Conservation (phyloP, 2,797 vertebrate species). For the Pygocentrus nattereri region DNA sequence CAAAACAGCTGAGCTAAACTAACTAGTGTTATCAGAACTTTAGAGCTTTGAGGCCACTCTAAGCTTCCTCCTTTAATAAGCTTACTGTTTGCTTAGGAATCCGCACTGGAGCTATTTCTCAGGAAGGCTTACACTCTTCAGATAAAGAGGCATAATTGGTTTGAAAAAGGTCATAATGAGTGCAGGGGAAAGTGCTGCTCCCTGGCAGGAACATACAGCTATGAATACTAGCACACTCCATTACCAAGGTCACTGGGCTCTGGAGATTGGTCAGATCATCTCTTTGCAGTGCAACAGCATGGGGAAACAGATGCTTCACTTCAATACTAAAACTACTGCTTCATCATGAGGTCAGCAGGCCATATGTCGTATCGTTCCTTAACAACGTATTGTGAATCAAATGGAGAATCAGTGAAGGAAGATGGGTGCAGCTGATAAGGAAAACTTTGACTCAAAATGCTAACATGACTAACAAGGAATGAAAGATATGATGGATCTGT, state of each 20-base stretch:
- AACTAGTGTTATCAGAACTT: background rate
- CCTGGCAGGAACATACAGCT: background rate
- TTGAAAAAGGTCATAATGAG: constrained; percentile 28
- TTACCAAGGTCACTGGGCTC: background rate
- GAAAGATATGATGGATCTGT: background rate
- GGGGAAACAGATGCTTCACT: constrained; percentile 2
- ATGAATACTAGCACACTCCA: background rate
- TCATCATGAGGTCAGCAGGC: constrained; percentile 6
- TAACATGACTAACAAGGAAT: background rate
- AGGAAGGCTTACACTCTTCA: background rate
- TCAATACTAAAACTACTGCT: constrained; percentile 5
- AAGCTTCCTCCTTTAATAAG: constrained; percentile 16
- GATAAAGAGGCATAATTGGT: constrained; percentile 26
- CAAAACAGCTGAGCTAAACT: background rate
- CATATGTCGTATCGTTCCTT: background rate
- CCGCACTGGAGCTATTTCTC: background rate
- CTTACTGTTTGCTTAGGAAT: constrained; percentile 14
- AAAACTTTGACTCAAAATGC: no score
- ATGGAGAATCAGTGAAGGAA: background rate
- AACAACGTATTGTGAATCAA: background rate
- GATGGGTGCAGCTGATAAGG: background rate
- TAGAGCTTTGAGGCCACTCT: background rate
- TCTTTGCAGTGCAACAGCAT: background rate
- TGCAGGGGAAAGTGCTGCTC: background rate
- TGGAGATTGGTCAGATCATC: background rate